phyloP scores from a whole-genome alignment of 1,140 invertebrate genomes.

The Cataglyphis hispanica region DNA sequence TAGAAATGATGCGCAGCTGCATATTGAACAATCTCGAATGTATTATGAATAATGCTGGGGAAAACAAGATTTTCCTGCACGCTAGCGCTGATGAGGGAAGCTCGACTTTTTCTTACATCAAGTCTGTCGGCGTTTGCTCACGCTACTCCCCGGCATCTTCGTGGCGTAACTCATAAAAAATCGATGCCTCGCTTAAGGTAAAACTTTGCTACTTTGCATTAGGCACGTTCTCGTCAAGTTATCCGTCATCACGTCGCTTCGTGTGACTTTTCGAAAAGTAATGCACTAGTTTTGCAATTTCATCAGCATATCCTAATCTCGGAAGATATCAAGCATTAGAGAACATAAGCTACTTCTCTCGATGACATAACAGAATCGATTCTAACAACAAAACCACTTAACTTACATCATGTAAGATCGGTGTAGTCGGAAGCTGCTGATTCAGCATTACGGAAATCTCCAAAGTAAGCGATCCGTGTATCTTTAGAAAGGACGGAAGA shows the following conservation, averaged over 20 bases:
- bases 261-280: slow-evolving; percentile 16
- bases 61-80: background rate
- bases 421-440: slow-evolving; percentile 39
- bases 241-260: background rate
- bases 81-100: background rate
- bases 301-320: background rate
- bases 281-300: background rate
- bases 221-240: slow-evolving; percentile 15
- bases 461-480: background rate
- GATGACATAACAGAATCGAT: slow-evolving; percentile 12
- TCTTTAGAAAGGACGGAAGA: slow-evolving; percentile 1
- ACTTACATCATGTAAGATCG: slow-evolving; percentile 38
- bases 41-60: slow-evolving; percentile 15
- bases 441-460: slow-evolving; percentile 41
- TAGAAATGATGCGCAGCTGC: background rate
- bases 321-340: background rate
- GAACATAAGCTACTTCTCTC: background rate
- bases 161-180: slow-evolving; percentile 39
- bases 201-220: slow-evolving; percentile 31
- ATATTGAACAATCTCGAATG: background rate
- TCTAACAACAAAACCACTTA: slow-evolving; percentile 16
- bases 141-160: background rate
- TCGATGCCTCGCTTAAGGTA: slow-evolving; percentile 5
- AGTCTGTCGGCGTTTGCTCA: background rate
- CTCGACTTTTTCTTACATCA: slow-evolving; percentile 11